Conservation (phyloP, 2,888 invertebrate species). For the Heliconius erato region DNA sequence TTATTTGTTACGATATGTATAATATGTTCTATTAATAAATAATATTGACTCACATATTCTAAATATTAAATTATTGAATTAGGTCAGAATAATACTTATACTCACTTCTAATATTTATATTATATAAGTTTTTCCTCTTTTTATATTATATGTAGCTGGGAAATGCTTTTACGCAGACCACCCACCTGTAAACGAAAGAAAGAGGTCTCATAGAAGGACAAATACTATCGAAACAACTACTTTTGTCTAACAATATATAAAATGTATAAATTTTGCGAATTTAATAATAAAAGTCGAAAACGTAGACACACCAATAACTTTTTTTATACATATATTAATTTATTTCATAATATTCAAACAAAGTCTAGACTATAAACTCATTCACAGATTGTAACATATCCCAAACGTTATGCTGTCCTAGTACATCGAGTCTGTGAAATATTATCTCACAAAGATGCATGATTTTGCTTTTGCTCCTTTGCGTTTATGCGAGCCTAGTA, state of each 20-base stretch:
- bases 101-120: too few species aligned
- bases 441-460: constrained; percentile 4
- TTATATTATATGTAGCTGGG: too few species aligned
- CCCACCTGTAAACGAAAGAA: too few species aligned
- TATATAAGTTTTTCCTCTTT: too few species aligned
- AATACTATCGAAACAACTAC: too few species aligned
- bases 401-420: not conserved
- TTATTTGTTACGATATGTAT: too few species aligned
- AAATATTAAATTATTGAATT: not conserved
- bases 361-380: constrained; percentile 2
- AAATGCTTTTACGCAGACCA: too few species aligned
- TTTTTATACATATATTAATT: not conserved
- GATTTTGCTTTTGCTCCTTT: not conserved
- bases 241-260: too few species aligned
- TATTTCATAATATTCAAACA: not conserved
- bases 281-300: not conserved
- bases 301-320: not conserved
- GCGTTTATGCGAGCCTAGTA: not conserved
- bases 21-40: not conserved
- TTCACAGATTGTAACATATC: not conserved
- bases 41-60: not conserved
- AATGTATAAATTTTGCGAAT: not conserved
- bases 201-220: too few species aligned
- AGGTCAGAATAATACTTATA: too few species aligned
- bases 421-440: constrained; percentile 19